These are phyloP conservation scores for Drosophila anomelani DNA, from an alignment of 2,888 invertebrate species.

Conservation along the genomic window DNA sequence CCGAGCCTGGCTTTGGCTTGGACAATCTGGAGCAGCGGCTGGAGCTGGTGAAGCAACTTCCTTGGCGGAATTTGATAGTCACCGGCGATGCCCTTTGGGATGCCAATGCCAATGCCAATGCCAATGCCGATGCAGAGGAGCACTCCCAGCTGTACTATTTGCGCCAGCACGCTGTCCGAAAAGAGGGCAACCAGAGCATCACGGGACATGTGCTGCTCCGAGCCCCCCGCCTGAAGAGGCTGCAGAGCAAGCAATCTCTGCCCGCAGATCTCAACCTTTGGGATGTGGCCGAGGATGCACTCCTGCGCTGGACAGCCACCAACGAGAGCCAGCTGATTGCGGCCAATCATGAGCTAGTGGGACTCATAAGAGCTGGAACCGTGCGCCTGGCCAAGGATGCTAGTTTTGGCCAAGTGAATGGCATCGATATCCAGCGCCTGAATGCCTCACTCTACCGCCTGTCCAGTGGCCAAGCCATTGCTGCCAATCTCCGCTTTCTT, in stretches of 20 bases:
- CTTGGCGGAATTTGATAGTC: conserved; percentile 72
- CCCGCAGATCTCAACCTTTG: conserved; percentile 66
- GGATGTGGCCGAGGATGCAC: conserved; percentile 72
- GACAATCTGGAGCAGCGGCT: conserved; percentile 34
- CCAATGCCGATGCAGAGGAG: neutral
- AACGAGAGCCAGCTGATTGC: conserved; percentile 57
- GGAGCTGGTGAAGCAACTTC: conserved; percentile 41
- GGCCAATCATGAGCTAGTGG: conserved; percentile 56
- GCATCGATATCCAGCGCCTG: conserved; percentile 70
- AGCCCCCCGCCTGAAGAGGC: conserved; percentile 58
- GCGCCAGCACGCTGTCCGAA: conserved; percentile 73
- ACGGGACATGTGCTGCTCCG: conserved; percentile 72
- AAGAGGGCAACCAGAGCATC: conserved; percentile 67
- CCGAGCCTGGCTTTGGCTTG: conserved; percentile 47
- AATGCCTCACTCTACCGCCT: conserved; percentile 80
- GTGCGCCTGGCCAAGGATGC: conserved; percentile 40
- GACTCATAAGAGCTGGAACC: conserved; percentile 30
- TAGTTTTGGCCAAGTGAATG: conserved; percentile 60
- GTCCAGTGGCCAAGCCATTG: conserved; percentile 60
- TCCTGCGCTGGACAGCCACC: conserved; percentile 53
- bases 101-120: neutral
- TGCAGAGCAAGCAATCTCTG: conserved; percentile 60
- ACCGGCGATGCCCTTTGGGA: conserved; percentile 71
- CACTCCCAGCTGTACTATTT: conserved; percentile 66
- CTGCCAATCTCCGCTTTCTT: conserved; percentile 65